Percentiles rank a stretch among this genome's conserved stretches.
Conservation (phyloP, 2,797 vertebrate species). For the Karalla daura region DNA sequence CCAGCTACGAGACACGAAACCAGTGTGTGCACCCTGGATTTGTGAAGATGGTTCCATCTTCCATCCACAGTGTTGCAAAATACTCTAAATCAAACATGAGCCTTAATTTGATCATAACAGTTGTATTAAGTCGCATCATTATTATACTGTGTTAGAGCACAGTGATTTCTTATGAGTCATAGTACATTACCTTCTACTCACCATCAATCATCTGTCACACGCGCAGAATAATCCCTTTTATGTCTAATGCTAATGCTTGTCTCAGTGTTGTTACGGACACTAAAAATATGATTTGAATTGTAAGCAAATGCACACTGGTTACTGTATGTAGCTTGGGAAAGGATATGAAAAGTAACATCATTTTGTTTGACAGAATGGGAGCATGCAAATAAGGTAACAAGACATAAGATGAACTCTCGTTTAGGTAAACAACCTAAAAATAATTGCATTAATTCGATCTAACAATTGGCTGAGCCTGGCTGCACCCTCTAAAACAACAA, state of each 20-base stretch:
- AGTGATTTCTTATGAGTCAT: neutral
- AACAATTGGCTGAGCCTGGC: slow-evolving; percentile 1
- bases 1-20: slow-evolving; percentile 19
- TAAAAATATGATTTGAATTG: neutral
- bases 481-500: slow-evolving; percentile 13
- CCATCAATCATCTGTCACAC: slow-evolving; percentile 6
- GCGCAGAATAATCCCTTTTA: slow-evolving; percentile 17
- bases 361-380: slow-evolving; percentile 29
- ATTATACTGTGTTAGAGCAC: slow-evolving; percentile 1
- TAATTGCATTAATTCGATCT: slow-evolving; percentile 22
- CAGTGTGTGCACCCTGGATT: neutral
- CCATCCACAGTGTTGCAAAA: slow-evolving; percentile 1
- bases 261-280: no score
- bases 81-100: neutral
- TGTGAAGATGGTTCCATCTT: neutral
- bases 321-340: slow-evolving; percentile 6
- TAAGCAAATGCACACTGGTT: slow-evolving; percentile 12
- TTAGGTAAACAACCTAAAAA: slow-evolving; percentile 34
- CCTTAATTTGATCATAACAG: neutral
- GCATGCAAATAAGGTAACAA: slow-evolving; percentile 15
- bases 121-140: slow-evolving; percentile 4
- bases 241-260: slow-evolving; percentile 5
- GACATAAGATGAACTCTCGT: slow-evolving; percentile 11
- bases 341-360: slow-evolving; percentile 16
- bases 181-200: neutral